Evolutionary conservation across 2,113 vertebrate species (phyloP).

Genomic region (Ibidorhyncha struthersii): DNA sequence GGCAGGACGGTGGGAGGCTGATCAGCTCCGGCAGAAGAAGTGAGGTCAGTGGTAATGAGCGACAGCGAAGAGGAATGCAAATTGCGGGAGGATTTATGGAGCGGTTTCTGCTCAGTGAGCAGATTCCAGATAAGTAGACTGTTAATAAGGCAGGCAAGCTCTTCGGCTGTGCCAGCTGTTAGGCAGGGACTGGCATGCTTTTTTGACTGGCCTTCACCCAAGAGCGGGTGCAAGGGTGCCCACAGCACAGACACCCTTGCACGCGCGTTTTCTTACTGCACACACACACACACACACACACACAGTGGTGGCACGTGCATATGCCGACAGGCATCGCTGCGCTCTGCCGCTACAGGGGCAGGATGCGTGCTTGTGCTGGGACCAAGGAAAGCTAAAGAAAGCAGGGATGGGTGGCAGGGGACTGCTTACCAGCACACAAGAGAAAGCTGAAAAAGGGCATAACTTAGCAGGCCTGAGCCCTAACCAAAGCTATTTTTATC

Average conservation of each 20-base stretch:
- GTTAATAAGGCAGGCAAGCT: constrained; percentile 77
- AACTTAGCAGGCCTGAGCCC: not conserved
- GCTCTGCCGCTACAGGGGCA: not conserved
- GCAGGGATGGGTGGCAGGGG: not conserved
- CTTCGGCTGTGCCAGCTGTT: constrained; percentile 74
- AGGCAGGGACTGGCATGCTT: constrained; percentile 15
- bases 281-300: not conserved
- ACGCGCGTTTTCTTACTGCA: not conserved
- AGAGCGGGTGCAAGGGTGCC: constrained; percentile 26
- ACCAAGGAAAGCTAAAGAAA: not conserved
- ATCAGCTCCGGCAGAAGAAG: constrained; percentile 42
- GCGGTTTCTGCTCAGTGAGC: constrained; percentile 77
- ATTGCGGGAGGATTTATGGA: constrained; percentile 76
- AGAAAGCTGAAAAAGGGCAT: not conserved
- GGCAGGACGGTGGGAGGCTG: constrained; percentile 38
- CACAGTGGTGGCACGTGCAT: not conserved
- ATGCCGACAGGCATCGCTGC: not conserved
- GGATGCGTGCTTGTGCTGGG: not conserved
- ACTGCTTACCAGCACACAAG: not conserved
- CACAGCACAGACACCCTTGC: not conserved
- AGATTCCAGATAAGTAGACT: constrained; percentile 76
- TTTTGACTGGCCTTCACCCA: constrained; percentile 19
- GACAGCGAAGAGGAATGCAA: constrained; percentile 69
- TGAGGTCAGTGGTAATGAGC: constrained; percentile 74
- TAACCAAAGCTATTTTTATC: not conserved